Percentiles rank a stretch among this genome's conserved stretches.
These are phyloP conservation scores for Eristalis intricaria DNA, from an alignment of 2,888 invertebrate genomes.

Conservation along the genomic window DNA sequence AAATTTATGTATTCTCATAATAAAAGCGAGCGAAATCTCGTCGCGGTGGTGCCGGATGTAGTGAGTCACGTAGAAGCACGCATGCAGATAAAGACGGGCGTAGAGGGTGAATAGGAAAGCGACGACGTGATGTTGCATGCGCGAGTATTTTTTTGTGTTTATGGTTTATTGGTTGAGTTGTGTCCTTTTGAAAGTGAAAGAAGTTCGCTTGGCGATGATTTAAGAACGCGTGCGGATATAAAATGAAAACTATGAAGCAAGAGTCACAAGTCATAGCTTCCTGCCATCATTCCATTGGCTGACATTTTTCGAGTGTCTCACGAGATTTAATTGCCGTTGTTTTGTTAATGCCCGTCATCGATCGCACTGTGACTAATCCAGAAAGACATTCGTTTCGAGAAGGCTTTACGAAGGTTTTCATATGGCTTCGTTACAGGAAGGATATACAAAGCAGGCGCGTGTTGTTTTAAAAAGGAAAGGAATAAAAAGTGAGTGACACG, in stretches of 20 bases:
- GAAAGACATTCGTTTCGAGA: no score
- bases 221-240: background rate
- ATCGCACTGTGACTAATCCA: no score
- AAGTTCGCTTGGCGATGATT: background rate
- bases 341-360: no score
- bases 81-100: conserved; percentile 11
- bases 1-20: conserved; percentile 14
- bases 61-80: conserved; percentile 26
- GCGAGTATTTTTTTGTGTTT: background rate
- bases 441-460: no score
- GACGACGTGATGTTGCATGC: background rate
- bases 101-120: background rate
- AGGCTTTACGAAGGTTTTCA: no score
- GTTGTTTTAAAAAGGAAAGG: no score
- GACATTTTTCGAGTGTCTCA: no score
- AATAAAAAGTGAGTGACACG: no score
- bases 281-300: no score
- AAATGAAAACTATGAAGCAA: background rate
- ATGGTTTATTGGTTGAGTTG: background rate
- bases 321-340: no score
- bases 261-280: no score
- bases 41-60: conserved; percentile 27
- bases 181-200: background rate
- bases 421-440: no score
- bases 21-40: conserved; percentile 19